Base-by-base conservation (phyloP, 2,888 invertebrate species). In the Marronus borbonicus region DNA sequence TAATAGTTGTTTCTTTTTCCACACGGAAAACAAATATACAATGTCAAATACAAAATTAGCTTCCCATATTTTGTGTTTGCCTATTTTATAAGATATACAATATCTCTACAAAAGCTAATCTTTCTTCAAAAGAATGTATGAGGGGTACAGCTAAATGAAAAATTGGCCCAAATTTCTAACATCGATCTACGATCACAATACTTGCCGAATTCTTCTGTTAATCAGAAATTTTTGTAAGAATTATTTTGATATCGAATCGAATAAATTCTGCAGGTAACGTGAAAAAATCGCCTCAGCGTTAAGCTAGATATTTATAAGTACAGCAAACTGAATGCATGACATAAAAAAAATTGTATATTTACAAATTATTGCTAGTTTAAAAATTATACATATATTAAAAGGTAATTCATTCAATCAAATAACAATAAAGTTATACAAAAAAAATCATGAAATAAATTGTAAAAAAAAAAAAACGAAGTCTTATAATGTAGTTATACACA, bases 331-430 rank as follows among this genome's bases (percentile, higher is more conserved):
- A 69, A 31, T 52, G 14, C 14, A 55, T 55, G 58, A 58, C 55
- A 70, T 70, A 55, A 70, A 58, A 28, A 28, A 50, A 31, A 5
- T 70, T 36, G 17, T 7, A 20, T 70, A 70, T 70, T 70, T 70
- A 70, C 70, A 70, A 58, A 70, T 70, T 70, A 70, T 55, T 70
- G 70, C 70, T 70, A 70, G 36, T 39, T 70, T 58, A 58, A 58
- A 58, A 58, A 58, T 52, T 8, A 8, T 70, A 28, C 8, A 17
- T 28, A 70, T 12, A n/a, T 36, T 31, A 58, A 70, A 50, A 55
- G 31, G 36, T 70, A 58, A 58, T 14, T 58, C 17, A 36, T 10
- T 52, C 70, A 31, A 70, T 55, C 52, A n/a, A 28, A 70, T 31
- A 70, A 24, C 24, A 24, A 8, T 70, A 31, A 8, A 28, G 31